phyloP scores from a whole-genome alignment of 2,113 vertebrate species.

The Tragelaphus imberbis region DNA sequence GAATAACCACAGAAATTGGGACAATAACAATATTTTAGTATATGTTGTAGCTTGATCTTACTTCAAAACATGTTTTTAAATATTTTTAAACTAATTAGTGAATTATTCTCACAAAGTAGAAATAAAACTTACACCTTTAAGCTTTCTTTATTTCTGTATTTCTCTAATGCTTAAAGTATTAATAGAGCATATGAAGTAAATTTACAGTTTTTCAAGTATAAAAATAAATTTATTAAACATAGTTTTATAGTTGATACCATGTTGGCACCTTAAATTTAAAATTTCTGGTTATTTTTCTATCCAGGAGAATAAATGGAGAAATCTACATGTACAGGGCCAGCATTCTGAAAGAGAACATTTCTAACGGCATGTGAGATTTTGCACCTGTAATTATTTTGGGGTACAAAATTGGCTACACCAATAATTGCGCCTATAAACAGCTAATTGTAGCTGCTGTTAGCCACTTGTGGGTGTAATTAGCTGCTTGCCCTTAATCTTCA shows the following conservation, averaged over 20 bases:
- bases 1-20: neutral
- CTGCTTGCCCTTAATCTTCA: conserved; percentile 63
- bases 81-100: neutral
- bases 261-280: neutral
- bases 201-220: neutral
- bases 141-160: neutral
- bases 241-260: neutral
- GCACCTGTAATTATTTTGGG: conserved; percentile 74
- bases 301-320: neutral
- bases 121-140: neutral
- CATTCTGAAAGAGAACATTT: conserved; percentile 14
- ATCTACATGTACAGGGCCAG: neutral
- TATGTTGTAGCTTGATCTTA: neutral
- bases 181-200: neutral
- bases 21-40: neutral
- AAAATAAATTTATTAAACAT: conserved; percentile 7
- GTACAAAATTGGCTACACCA: conserved; percentile 68
- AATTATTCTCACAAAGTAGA: neutral
- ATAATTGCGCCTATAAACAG: conserved; percentile 70
- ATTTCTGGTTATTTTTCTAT: neutral
- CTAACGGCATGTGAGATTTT: conserved; percentile 46
- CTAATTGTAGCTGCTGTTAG: conserved; percentile 70
- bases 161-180: neutral
- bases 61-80: neutral
- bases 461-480: conserved; percentile 73